Conservation (phyloP, 2,888 invertebrate genomes). For the Drosophila niveifrons region DNA sequence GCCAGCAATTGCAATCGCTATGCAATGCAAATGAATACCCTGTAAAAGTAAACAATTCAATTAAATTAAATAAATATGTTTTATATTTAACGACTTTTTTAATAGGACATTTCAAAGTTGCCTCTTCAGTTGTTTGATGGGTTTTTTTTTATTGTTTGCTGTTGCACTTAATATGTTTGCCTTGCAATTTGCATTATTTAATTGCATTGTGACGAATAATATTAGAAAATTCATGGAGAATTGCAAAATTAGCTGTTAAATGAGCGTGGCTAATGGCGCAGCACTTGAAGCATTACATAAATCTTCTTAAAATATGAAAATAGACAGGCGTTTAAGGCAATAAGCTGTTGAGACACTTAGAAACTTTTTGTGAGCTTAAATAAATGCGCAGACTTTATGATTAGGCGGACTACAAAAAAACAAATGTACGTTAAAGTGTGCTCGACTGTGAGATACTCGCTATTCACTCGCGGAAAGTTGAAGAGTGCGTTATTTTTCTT, state of each 20-base stretch:
- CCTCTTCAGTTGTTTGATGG: conserved; percentile 2
- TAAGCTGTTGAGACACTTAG: neutral
- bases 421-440: too few species aligned
- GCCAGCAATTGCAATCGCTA: conserved; percentile 10
- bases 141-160: conserved; percentile 4
- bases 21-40: conserved; percentile 9
- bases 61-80: neutral
- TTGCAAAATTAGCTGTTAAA: conserved; percentile 35
- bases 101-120: neutral
- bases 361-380: neutral
- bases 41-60: neutral
- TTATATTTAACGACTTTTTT: neutral
- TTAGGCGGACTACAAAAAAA: neutral
- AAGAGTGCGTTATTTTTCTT: too few species aligned
- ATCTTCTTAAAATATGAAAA: neutral
- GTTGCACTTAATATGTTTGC: conserved; percentile 27
- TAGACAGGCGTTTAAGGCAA: neutral
- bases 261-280: neutral
- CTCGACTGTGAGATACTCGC: too few species aligned
- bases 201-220: conserved; percentile 17
- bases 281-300: neutral
- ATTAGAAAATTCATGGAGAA: conserved; percentile 10
- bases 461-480: too few species aligned
- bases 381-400: neutral
- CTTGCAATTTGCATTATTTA: conserved; percentile 12